Conservation (phyloP, 37 sponge, comb jelly and placozoan species). For the Cliona cf. orientalis region DNA sequence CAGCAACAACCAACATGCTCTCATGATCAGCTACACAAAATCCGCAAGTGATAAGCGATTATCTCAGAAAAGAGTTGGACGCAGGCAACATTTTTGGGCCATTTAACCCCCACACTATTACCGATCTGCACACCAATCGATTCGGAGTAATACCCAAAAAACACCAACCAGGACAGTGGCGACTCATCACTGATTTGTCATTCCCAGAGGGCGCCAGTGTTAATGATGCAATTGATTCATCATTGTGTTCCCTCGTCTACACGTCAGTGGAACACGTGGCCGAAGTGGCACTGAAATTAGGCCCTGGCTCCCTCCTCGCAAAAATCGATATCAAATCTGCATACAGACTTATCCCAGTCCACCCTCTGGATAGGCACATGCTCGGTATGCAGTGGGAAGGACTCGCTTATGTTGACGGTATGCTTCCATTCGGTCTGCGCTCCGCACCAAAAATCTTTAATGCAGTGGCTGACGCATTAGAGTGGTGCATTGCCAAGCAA, state of each 20-base stretch:
- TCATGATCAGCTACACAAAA: conserved; percentile 18
- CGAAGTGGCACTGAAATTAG: neutral
- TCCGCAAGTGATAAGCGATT: conserved; percentile 14
- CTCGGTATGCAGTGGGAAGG: conserved; percentile 50
- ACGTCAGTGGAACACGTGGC: conserved; percentile 38
- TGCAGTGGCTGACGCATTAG: conserved; percentile 45
- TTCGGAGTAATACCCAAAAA: conserved; percentile 42
- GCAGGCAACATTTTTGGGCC: conserved; percentile 25
- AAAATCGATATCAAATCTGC: conserved; percentile 54
- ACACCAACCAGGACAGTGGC: conserved; percentile 43
- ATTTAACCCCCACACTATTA: neutral
- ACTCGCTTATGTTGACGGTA: conserved; percentile 3
- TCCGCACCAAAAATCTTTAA: conserved; percentile 63
- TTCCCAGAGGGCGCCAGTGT: conserved; percentile 33
- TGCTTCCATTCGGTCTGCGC: conserved; percentile 46
- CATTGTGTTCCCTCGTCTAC: conserved; percentile 30
- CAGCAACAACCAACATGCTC: conserved; percentile 18
- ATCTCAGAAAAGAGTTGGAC: neutral
- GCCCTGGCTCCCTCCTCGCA: conserved; percentile 36
- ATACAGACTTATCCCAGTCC: conserved; percentile 51
- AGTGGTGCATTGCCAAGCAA: conserved; percentile 6
- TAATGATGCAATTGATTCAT: conserved; percentile 37
- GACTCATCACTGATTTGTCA: conserved; percentile 54
- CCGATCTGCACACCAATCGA: conserved; percentile 25
- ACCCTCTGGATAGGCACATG: conserved; percentile 13